Percentiles rank a stretch among this genome's conserved stretches.
Conservation (phyloP, 1,140 invertebrate species). For the Hermetia illucens region DNA sequence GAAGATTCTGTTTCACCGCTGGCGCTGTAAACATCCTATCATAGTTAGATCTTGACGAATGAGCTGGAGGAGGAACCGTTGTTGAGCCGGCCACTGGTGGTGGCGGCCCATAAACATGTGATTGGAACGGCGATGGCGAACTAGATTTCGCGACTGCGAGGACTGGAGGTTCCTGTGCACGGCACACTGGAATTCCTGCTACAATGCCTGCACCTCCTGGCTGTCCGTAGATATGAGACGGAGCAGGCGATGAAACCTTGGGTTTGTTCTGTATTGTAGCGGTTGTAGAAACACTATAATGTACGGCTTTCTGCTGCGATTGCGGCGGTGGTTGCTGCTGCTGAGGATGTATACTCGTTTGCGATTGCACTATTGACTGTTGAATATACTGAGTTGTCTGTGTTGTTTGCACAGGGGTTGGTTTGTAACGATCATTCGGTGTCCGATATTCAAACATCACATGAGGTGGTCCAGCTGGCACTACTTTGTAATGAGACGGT, state of each 20-base stretch:
- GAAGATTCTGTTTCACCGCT: slow-evolving; percentile 32
- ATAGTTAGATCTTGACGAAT: slow-evolving; percentile 12
- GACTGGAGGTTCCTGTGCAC: slow-evolving; percentile 26
- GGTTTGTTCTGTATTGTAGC: slow-evolving; percentile 29
- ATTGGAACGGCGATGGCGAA: slow-evolving; percentile 40
- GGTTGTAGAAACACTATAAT: not conserved
- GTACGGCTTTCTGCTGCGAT: slow-evolving; percentile 16
- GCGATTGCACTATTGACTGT: not conserved
- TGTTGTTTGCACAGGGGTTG: slow-evolving; percentile 18
- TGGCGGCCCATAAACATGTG: not conserved
- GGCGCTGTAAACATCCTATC: slow-evolving; percentile 15
- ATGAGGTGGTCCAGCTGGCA: slow-evolving; percentile 18
- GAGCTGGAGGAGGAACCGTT: slow-evolving; percentile 38
- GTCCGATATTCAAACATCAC: slow-evolving; percentile 8
- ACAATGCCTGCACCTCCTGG: slow-evolving; percentile 38
- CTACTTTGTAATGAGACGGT: slow-evolving; percentile 34
- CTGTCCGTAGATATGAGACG: slow-evolving; percentile 48
- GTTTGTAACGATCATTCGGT: slow-evolving; percentile 40
- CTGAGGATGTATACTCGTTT: slow-evolving; percentile 14
- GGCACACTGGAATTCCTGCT: slow-evolving; percentile 40
- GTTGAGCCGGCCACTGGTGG: not conserved
- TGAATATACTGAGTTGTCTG: slow-evolving; percentile 9
- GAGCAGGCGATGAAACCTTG: slow-evolving; percentile 50
- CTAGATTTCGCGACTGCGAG: slow-evolving; percentile 16
- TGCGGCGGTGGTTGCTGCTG: slow-evolving; percentile 32